phyloP scores from a whole-genome alignment of 2,888 invertebrate genomes.

The Drymonia ruficornis region DNA sequence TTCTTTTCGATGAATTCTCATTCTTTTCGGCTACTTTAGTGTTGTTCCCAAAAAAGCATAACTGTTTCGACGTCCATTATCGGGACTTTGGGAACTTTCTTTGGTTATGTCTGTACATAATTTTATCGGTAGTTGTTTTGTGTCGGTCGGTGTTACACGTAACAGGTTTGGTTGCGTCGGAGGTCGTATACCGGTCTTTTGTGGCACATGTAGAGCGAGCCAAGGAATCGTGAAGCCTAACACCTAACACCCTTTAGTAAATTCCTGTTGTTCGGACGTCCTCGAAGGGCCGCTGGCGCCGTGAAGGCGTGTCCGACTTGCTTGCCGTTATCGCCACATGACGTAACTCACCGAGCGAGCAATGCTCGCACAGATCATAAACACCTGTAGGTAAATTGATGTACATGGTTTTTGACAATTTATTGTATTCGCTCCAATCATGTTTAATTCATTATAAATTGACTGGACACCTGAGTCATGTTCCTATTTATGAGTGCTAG shows the following conservation, averaged over 20 bases:
- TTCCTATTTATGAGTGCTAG: constrained; percentile 25
- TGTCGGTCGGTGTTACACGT: constrained; percentile 72
- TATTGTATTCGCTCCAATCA: constrained; percentile 9
- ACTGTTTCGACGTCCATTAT: constrained; percentile 36
- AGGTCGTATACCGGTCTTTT: constrained; percentile 79
- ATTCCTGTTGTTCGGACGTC: constrained; percentile 69
- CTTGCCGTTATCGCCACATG: constrained; percentile 74
- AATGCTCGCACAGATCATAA: constrained; percentile 44
- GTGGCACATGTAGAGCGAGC: constrained; percentile 77
- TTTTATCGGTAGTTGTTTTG: constrained; percentile 49
- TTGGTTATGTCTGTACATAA: constrained; percentile 49
- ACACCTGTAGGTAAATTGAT: constrained; percentile 45
- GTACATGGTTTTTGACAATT: constrained; percentile 14
- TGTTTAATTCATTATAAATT: constrained; percentile 13
- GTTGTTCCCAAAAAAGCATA: constrained; percentile 56
- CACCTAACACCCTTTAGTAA: constrained; percentile 62
- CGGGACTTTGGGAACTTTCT: constrained; percentile 40
- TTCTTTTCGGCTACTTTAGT: constrained; percentile 59
- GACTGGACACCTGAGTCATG: constrained; percentile 30
- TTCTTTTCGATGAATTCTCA: constrained; percentile 62
- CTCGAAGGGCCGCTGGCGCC: constrained; percentile 74
- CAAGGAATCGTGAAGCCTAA: constrained; percentile 59
- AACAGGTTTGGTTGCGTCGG: constrained; percentile 82
- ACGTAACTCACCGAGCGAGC: constrained; percentile 68
- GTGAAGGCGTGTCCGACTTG: constrained; percentile 76